Evolutionary conservation across 2,797 vertebrate genomes (phyloP), one percentile per base, ranked within the genome.

Genomic region (Remorina albescens): DNA sequence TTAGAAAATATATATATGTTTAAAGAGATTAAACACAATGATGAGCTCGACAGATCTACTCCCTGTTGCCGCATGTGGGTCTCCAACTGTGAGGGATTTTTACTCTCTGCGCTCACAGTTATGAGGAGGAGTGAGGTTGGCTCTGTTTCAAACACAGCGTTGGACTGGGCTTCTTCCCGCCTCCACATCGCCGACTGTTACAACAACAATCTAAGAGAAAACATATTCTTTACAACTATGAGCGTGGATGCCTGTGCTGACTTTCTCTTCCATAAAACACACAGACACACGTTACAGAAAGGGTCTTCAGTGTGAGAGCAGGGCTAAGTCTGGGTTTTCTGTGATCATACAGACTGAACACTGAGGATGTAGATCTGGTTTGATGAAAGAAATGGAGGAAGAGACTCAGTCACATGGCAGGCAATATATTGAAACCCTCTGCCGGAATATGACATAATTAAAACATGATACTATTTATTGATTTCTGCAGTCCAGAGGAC

Each of bases 201-300:
- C 85, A 90, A 90, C 86, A 90, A 91, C 89, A 89, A 74, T 71
- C 71, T 68, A 34, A 63, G 34, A 67, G 58, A 84, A 67, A 62
- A 82, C 60, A 9, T 82, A n/a, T 67, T 71, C 74, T 73, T 74
- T 36, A 71, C 47, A 81, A 65, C 62, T 73, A 47, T 51, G 13
- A 71, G 36, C 25, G 18, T 21, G 12, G 44, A 68, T 67, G 57
- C 23, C 61, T 34, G 32, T 47, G 69, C 55, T 67, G 51, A 39
- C 41, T 36, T 76, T 76, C 74, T 69, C 42, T 51, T 37, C 11
- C 50, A 3, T 16, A 39, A 47, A 80, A 73, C 39, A 41, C 39
- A 41, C 39, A 41, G 15, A 42, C 8, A 42, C 39, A 60, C 66
- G 63, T 18, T 67, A 66, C 65, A 71, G 70, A 55, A 74, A 59